Evolutionary conservation across 2,797 vertebrate genomes (phyloP).

Genomic region (Synanceia verrucosa): DNA sequence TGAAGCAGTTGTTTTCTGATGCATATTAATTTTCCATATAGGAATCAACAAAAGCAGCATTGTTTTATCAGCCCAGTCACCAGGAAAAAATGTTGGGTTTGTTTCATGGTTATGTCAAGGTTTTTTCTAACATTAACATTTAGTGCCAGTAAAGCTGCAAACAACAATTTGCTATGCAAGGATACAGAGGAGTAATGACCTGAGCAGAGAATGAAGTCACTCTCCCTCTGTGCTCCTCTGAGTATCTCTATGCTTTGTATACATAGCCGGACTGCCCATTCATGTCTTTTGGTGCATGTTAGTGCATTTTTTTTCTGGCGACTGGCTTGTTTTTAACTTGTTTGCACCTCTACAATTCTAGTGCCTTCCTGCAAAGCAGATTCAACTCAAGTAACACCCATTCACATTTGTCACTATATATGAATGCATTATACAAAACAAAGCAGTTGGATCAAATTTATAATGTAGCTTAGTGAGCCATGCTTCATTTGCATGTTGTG

Average conservation of each 20-base stretch:
- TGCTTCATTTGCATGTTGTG: constrained; percentile 16
- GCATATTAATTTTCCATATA: neutral
- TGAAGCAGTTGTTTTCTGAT: neutral
- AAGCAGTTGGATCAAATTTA: neutral
- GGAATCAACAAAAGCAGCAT: neutral
- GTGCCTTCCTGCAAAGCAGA: neutral
- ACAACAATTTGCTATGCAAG: too few species aligned
- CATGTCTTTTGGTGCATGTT: too few species aligned
- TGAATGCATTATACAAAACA: neutral
- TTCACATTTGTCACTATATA: neutral
- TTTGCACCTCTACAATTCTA: neutral
- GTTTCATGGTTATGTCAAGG: neutral
- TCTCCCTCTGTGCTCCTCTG: too few species aligned
- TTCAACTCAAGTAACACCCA: neutral
- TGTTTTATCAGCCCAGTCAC: neutral
- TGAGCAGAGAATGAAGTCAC: too few species aligned
- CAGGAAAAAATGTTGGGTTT: neutral
- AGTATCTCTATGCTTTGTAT: too few species aligned
- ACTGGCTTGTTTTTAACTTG: too few species aligned
- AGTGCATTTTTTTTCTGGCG: too few species aligned
- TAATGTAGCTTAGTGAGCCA: neutral
- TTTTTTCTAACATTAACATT: too few species aligned
- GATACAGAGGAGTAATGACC: too few species aligned
- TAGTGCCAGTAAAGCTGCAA: too few species aligned
- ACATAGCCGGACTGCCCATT: too few species aligned